Evolutionary conservation across 2,113 vertebrate species (phyloP), one percentile per base, ranked within the genome.

Genomic region (Notechis scutatus): DNA sequence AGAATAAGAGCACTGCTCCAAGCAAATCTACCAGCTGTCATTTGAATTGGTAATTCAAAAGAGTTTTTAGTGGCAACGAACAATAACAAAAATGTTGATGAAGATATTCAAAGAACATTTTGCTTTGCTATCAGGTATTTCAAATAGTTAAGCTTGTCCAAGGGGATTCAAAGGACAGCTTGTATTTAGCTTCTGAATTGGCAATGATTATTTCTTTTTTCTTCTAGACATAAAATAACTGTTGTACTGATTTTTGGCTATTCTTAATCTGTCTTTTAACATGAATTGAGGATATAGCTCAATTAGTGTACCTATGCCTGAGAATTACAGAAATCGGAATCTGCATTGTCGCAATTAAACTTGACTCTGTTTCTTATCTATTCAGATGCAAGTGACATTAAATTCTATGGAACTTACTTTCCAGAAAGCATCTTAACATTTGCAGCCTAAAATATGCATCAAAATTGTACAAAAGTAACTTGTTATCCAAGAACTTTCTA

Each of bases 1-100:
- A 90, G 74, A 64, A 61, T 52, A 94, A 59, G 57, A 50, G 47
- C 34, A 10, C 0, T 3, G 12, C 34, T 90, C 92, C 90, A 91
- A 94, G 91, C 1, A 88, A 93, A 61, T 92, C 93, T 29, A 92
- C 50, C 64, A 95, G 89, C 54, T 97, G 45, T 47, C 92, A 29
- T 23, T 54, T 94, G 54, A 88, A 69, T 92, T 92, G 8, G 57
- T 29, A 93, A 94, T 24, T 47, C 93, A 18, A 92, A 94, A 91
- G 3, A 42, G 23, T 91, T 57, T 93, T 94, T 39, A 89, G 34
- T 85, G 93, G 90, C 26, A 91, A 26, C 55, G 15, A 91, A 94
- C 2, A 91, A 91, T 1, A 74, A 94, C 52, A 94, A 88, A 85
- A 0, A 57, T 81, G 24, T 59, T 34, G 64, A 91, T 50, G 94